Evolutionary conservation across 1,140 invertebrate genomes (phyloP), one percentile per base, ranked within the genome.

Genomic region (Caenorhabditis inopinata): DNA sequence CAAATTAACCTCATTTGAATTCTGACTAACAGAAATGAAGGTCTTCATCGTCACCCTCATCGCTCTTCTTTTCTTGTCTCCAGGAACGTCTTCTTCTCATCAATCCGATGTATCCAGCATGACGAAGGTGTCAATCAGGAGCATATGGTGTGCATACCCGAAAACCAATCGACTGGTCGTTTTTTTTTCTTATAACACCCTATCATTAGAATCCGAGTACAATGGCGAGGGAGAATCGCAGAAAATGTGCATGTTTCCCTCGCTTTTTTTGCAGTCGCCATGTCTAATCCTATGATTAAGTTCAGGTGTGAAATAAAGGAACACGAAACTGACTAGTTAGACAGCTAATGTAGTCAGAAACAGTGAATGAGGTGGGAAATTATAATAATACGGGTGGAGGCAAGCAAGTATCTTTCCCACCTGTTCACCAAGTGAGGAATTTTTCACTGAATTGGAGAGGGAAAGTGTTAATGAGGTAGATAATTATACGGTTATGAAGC

Each of bases 401-500:
- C 38, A 68, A 14, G 38, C 32, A 21, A 68, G n/a, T 27, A 68
- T 9, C 6, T 4, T 14, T 23, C 51, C 29, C 58, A 68, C 58
- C 58, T 68, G 58, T 38, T 58, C 51, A 58, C 38, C n/a, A 14
- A 5, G 38, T 1, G 32, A 53, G 6, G 49, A 32, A 58, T 58
- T 58, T 38, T 68, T 68, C 6, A 42, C 6, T 5, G 38, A 21
- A 21, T 23, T 4, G 21, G 48, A 23, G 32, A 38, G 51, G 32
- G 58, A 68, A 42, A 16, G 58, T 68, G 29, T 68, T 68, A 68
- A 68, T 68, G 58, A 68, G 58, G 58, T 12, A 38, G n/a, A 32
- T 38, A 68, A 68, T 68, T 68, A 68, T 68, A 68, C n/a, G 58
- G 58, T 68, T 68, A 68, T 68, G 58, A 68, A 68, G 58, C 32